Percentiles rank a stretch among this genome's conserved stretches.
Evolutionary conservation across 2,113 vertebrate species (phyloP).

Genomic region (Solea senegalensis): DNA sequence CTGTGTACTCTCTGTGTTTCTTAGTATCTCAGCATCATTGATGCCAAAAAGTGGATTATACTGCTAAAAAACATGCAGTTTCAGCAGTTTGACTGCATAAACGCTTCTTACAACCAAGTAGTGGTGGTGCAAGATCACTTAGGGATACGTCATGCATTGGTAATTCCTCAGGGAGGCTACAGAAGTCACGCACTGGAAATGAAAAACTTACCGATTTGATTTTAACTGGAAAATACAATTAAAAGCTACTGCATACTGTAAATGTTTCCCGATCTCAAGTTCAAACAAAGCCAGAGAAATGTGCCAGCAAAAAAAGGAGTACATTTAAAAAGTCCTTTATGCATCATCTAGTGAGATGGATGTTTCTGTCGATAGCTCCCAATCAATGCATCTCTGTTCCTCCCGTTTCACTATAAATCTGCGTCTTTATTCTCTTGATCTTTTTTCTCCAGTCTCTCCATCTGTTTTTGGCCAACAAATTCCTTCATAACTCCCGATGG

Average conservation of each 20-base stretch:
- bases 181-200: too few relatives aligned
- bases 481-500: constrained; percentile 29
- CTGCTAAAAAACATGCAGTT: too few relatives aligned
- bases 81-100: too few relatives aligned
- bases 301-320: background rate
- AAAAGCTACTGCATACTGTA: background rate
- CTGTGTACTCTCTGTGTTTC: too few relatives aligned
- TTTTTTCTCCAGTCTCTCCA: constrained; percentile 9
- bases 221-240: background rate
- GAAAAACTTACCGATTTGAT: background rate
- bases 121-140: too few relatives aligned
- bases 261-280: background rate
- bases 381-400: constrained; percentile 46
- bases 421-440: constrained; percentile 13
- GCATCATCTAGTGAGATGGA: background rate
- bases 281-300: background rate
- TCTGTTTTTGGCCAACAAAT: constrained; percentile 45
- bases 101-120: too few relatives aligned
- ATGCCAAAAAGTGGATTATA: too few relatives aligned
- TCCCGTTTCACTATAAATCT: constrained; percentile 1
- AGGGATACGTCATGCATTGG: too few relatives aligned
- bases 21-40: too few relatives aligned
- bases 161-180: too few relatives aligned
- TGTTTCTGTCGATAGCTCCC: background rate
- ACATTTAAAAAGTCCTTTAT: background rate